Percentiles rank a stretch among this genome's conserved stretches.
Evolutionary conservation across 2,797 vertebrate genomes (phyloP).

Genomic region (Parauchenoglanis punctatus): DNA sequence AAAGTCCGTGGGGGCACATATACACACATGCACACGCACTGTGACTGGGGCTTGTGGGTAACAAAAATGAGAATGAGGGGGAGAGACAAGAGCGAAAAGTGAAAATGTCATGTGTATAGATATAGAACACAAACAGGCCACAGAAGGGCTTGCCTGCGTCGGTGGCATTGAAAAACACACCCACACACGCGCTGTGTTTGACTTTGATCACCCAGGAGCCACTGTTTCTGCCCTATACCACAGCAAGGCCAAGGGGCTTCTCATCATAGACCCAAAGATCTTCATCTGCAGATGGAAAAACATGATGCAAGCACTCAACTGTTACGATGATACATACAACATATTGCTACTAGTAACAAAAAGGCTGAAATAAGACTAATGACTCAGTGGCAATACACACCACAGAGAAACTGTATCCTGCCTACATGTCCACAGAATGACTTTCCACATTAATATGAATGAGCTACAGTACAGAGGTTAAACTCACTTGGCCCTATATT

Average conservation of each 20-base stretch:
- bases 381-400: slow-evolving; percentile 45
- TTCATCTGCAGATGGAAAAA: slow-evolving; percentile 56
- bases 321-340: slow-evolving; percentile 34
- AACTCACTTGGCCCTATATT: slow-evolving; percentile 19
- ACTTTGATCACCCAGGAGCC: slow-evolving; percentile 54
- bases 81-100: slow-evolving; percentile 70
- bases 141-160: slow-evolving; percentile 80
- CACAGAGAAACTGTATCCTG: slow-evolving; percentile 44
- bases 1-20: slow-evolving; percentile 59
- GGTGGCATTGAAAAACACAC: slow-evolving; percentile 62
- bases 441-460: slow-evolving; percentile 47
- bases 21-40: slow-evolving; percentile 41
- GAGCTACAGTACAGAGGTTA: slow-evolving; percentile 31
- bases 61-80: slow-evolving; percentile 77
- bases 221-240: slow-evolving; percentile 42
- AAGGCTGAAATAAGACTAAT: slow-evolving; percentile 44
- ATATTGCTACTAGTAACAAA: slow-evolving; percentile 14
- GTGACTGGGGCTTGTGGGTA: slow-evolving; percentile 65
- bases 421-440: slow-evolving; percentile 38
- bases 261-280: slow-evolving; percentile 49
- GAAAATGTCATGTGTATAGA: slow-evolving; percentile 73
- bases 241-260: slow-evolving; percentile 41
- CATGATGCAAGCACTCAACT: slow-evolving; percentile 48
- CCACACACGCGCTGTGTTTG: slow-evolving; percentile 11
- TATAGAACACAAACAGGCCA: slow-evolving; percentile 71